A percentile compares a stretch with the other conserved stretches of the same genome.
Conservation (phyloP, 2,113 vertebrate species). For the Engraulis encrasicolus region DNA sequence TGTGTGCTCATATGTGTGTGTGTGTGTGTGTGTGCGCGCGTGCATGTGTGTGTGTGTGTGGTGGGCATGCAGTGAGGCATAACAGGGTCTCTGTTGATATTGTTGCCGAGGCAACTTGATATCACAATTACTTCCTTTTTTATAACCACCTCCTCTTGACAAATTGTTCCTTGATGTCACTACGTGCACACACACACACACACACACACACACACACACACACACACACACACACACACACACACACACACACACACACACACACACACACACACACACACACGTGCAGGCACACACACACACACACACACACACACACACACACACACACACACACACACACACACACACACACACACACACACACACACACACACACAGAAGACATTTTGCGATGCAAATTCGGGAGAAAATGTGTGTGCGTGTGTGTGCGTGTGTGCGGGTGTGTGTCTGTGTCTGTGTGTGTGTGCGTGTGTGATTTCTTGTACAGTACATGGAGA, state of each 20-base stretch:
- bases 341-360: too few species aligned
- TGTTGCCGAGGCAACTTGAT: constrained; percentile 7
- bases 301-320: too few species aligned
- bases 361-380: too few species aligned
- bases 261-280: too few species aligned
- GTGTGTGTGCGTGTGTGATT: not conserved
- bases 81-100: constrained; percentile 3
- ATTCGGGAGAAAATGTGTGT: too few species aligned
- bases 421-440: not conserved
- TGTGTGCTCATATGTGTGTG: constrained; percentile 38
- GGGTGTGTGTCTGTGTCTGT: too few species aligned
- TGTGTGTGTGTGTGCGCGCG: constrained; percentile 42
- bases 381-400: too few species aligned
- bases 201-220: not conserved
- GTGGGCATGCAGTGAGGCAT: not conserved
- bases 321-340: too few species aligned
- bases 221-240: not conserved
- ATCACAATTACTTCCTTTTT: not conserved
- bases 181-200: not conserved
- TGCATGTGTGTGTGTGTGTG: constrained; percentile 41
- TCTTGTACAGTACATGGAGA: constrained; percentile 57
- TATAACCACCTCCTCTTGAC: not conserved
- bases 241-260: too few species aligned
- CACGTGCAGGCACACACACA: too few species aligned
- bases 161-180: not conserved